Evolutionary conservation across 2,113 vertebrate species (phyloP).

Genomic region (Choloepus hoffmanni): DNA sequence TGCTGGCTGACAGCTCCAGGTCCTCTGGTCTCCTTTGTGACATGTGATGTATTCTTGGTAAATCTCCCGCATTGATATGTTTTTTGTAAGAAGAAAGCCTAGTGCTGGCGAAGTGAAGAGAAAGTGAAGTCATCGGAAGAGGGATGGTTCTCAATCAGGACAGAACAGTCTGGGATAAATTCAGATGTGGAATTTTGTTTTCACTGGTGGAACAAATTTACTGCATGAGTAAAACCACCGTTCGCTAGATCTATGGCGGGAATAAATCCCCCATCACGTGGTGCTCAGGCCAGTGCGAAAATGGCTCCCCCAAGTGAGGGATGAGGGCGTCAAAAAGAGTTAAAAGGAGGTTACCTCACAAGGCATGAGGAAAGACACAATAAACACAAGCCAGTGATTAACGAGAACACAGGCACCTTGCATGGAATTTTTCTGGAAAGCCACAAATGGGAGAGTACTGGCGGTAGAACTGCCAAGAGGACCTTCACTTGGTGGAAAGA

Average conservation of each 20-base stretch:
- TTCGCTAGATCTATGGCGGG: not conserved
- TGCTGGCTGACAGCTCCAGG: rapidly evolving
- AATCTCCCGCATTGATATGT: not conserved
- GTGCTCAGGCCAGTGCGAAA: not conserved
- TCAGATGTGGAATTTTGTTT: slow-evolving; percentile 70
- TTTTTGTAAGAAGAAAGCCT: slow-evolving; percentile 38
- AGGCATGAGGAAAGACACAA: rapidly evolving
- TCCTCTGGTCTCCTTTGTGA: not conserved
- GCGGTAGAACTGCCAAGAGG: not conserved
- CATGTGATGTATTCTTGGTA: not conserved
- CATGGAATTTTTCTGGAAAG: not conserved
- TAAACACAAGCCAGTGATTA: rapidly evolving
- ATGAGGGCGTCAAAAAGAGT: not conserved
- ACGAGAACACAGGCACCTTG: rapidly evolving
- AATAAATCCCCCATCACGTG: slow-evolving; percentile 13
- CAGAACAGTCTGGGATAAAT: slow-evolving; percentile 68
- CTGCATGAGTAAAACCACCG: slow-evolving; percentile 47
- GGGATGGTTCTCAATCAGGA: slow-evolving; percentile 49
- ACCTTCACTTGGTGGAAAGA: slow-evolving; percentile 35
- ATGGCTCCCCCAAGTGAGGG: not conserved
- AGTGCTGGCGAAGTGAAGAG: not conserved
- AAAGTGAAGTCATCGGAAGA: slow-evolving; percentile 32
- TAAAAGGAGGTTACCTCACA: not conserved
- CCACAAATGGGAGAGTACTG: not conserved
- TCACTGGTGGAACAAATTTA: slow-evolving; percentile 63